Conservation (phyloP, 2,113 vertebrate genomes). For the Chaetodon trifascialis region DNA sequence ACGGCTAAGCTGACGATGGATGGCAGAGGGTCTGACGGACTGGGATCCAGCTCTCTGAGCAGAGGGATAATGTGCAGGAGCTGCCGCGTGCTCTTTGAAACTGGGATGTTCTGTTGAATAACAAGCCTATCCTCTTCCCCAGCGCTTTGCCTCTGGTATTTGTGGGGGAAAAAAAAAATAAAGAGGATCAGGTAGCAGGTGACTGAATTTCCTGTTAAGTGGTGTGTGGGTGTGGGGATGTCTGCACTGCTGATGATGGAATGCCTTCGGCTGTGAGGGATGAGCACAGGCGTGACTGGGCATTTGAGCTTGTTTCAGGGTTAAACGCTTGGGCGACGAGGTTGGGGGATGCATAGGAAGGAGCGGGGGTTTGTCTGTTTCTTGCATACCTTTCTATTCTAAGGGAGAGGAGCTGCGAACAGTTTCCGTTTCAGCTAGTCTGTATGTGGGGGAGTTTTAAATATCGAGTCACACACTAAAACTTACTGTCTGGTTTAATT, state of each 20-base stretch:
- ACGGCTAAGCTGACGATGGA: not conserved
- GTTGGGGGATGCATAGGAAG: not conserved
- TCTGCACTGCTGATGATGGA: conserved; percentile 40
- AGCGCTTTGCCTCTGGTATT: not conserved
- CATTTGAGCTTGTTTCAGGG: conserved; percentile 43
- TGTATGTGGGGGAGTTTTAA: conserved; percentile 26
- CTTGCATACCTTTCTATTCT: conserved; percentile 10
- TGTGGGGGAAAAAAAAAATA: not conserved
- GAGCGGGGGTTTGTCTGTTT: not conserved
- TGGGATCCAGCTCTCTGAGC: not conserved
- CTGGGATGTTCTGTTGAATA: conserved; percentile 15
- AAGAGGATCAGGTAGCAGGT: conserved; percentile 54
- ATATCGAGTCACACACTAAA: conserved; percentile 18
- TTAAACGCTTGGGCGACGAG: conserved; percentile 30
- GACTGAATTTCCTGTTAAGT: conserved; percentile 56
- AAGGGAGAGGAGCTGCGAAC: conserved; percentile 7
- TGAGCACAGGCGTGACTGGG: conserved; percentile 22
- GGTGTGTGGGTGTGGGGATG: conserved; percentile 45
- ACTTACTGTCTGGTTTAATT: conserved; percentile 1
- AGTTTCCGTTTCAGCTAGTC: not conserved
- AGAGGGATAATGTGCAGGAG: not conserved
- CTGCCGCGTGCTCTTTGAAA: conserved; percentile 10
- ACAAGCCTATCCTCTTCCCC: conserved; percentile 15
- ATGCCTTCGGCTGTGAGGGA: conserved; percentile 25
- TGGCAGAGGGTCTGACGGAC: conserved; percentile 7